Evolutionary conservation across 2,888 invertebrate genomes (phyloP).

Genomic region (Erpobdella octoculata): DNA sequence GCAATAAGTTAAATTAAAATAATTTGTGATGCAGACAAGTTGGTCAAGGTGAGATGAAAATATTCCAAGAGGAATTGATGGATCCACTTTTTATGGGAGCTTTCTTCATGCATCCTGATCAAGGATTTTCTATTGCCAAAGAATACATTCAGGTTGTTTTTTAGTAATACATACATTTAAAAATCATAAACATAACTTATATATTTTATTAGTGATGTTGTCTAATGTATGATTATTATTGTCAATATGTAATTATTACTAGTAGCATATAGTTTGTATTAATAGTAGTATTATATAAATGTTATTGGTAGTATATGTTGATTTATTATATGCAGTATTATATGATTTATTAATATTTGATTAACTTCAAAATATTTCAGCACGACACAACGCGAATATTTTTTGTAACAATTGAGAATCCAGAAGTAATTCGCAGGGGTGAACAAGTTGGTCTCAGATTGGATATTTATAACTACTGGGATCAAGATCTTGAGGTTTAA

Average conservation of each 20-base stretch:
- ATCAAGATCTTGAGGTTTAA: slow-evolving; percentile 46
- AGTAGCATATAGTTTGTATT: neutral
- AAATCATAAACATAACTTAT: neutral
- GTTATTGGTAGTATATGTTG: neutral
- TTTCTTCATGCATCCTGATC: slow-evolving; percentile 65
- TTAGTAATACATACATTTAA: neutral
- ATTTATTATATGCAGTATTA: neutral
- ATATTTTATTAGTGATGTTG: neutral
- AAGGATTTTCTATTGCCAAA: slow-evolving; percentile 77
- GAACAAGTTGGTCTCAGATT: slow-evolving; percentile 89
- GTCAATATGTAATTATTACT: neutral
- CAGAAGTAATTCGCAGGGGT: slow-evolving; percentile 71
- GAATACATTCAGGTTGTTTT: slow-evolving; percentile 63
- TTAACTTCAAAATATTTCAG: no score
- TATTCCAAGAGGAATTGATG: slow-evolving; percentile 34
- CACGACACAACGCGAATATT: slow-evolving; percentile 86
- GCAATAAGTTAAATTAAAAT: neutral
- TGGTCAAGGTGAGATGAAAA: slow-evolving; percentile 34
- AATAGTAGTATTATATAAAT: neutral
- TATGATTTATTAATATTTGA: neutral
- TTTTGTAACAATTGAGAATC: slow-evolving; percentile 89
- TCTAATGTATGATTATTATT: neutral
- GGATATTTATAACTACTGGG: slow-evolving; percentile 86
- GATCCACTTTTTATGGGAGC: slow-evolving; percentile 34
- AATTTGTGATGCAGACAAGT: slow-evolving; percentile 29